These are phyloP conservation scores for Halictus ligatus DNA, from an alignment of 2,888 invertebrate species.

Conservation along the genomic window DNA sequence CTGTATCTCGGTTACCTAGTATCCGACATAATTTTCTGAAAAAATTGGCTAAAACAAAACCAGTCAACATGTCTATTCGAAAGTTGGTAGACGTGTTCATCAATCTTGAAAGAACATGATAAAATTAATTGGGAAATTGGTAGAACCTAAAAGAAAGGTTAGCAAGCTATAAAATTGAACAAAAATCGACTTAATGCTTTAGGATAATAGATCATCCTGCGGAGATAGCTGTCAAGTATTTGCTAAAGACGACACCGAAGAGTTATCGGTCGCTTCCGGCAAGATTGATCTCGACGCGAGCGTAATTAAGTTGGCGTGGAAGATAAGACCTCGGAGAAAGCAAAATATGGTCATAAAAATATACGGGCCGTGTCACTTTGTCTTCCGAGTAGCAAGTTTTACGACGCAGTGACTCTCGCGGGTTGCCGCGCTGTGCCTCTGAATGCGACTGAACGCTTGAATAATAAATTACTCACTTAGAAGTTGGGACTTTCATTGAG, in stretches of 20 bases:
- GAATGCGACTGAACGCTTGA: constrained; percentile 7
- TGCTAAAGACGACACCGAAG: not conserved
- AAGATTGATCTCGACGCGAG: constrained; percentile 4
- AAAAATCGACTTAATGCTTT: not conserved
- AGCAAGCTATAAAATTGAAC: too few species aligned
- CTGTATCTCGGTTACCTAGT: too few species aligned
- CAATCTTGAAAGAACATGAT: not conserved
- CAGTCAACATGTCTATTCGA: not conserved
- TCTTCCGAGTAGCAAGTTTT: constrained; percentile 19
- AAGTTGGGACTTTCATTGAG: not conserved
- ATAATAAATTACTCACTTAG: not conserved
- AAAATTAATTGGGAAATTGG: not conserved
- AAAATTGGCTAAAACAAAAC: not conserved
- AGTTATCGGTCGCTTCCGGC: not conserved
- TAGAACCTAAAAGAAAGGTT: too few species aligned
- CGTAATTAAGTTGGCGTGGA: constrained; percentile 6
- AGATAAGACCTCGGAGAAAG: constrained; percentile 11
- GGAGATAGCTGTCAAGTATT: not conserved
- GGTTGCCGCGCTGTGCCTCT: not conserved
- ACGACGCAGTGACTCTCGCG: constrained; percentile 1
- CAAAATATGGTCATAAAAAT: constrained; percentile 9
- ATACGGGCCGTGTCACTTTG: constrained; percentile 1
- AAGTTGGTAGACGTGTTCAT: not conserved
- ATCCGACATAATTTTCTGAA: not conserved
- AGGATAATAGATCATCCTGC: not conserved